A percentile compares a stretch with the other conserved stretches of the same genome.
These are phyloP conservation scores for Digitonthophagus gazella DNA, from an alignment of 2,888 invertebrate species.

Conservation along the genomic window DNA sequence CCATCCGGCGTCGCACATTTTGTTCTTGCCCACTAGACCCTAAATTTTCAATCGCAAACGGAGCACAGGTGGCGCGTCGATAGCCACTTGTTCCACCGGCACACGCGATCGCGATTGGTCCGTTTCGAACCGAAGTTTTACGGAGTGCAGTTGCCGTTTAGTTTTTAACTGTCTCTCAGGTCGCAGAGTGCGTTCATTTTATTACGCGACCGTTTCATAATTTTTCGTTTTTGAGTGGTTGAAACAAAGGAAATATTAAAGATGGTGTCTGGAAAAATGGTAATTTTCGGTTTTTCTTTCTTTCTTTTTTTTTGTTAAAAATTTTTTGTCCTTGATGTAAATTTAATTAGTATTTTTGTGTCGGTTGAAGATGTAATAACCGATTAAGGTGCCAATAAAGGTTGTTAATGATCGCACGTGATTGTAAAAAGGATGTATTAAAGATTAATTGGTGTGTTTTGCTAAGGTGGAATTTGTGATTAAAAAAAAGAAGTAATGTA, in stretches of 20 bases:
- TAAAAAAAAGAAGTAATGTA: too few species aligned
- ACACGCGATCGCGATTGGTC: background rate
- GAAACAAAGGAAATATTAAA: conserved; percentile 8
- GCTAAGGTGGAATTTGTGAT: too few species aligned
- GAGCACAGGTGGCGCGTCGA: background rate
- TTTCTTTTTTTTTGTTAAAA: conserved; percentile 35
- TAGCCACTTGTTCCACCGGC: background rate
- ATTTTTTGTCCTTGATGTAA: background rate
- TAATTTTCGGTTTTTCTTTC: conserved; percentile 32
- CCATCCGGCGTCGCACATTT: background rate
- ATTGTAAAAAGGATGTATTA: background rate
- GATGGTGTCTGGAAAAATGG: conserved; percentile 37
- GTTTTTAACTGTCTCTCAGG: background rate
- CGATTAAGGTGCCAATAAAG: background rate
- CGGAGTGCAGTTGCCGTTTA: background rate
- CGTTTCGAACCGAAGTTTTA: background rate
- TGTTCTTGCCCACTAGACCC: background rate
- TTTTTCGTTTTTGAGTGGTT: background rate
- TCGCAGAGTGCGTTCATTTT: too few species aligned
- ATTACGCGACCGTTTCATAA: background rate
- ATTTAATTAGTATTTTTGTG: background rate
- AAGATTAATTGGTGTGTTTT: background rate
- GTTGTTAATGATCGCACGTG: background rate
- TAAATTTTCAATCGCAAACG: background rate
- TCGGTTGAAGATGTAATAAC: background rate